Base-by-base conservation (phyloP, 2,113 vertebrate genomes). In the Rhinogobius similis region DNA sequence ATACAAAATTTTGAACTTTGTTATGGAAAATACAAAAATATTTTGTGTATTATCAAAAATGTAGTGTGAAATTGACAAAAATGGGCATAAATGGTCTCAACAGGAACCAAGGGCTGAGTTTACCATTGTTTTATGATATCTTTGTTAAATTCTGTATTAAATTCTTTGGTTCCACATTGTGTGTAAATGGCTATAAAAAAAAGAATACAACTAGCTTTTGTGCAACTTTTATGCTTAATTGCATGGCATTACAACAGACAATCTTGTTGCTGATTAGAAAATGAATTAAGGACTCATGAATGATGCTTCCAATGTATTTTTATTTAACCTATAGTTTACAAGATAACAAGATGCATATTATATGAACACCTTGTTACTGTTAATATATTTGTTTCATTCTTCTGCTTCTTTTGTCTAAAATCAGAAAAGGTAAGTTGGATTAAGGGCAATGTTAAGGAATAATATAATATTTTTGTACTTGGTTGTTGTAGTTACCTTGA, bases 261-360 rank as follows among this genome's bases (percentile, higher is more conserved):
- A 32, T 32, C 2, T 32, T 32, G 29, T 32, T 36, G 32, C 18
- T 48, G 44, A 20, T 10, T 18, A 20, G 48, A 38, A 78, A 53
- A 59, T 55, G 12, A 77, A 48, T 8, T n/a, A 23, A 46, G 56
- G 23, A 72, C 64, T 70, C 59, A 52, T n/a, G 44, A 29, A 32
- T 23, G 1, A 46, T 73, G 16, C 26, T 48, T 10, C 53, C 65
- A 61, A 2, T 58, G 48, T 55, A 8, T 75, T 92, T 36, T 91
- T 91, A 90, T 90, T 50, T 21, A 21, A n/a, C 20, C 20, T 21
- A 16, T 50, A 50, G 46, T 21, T 50, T 93, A 64, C 41, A 14
- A 52, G 73, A 29, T n/a, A 39, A 87, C 78, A 90, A 78, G 72
- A 26, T 7, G 85, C 88, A 93, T 92, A 93, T 91, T 92, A 32